Evolutionary conservation across 2,888 invertebrate species (phyloP).

Genomic region (Alentia gelatinosa): DNA sequence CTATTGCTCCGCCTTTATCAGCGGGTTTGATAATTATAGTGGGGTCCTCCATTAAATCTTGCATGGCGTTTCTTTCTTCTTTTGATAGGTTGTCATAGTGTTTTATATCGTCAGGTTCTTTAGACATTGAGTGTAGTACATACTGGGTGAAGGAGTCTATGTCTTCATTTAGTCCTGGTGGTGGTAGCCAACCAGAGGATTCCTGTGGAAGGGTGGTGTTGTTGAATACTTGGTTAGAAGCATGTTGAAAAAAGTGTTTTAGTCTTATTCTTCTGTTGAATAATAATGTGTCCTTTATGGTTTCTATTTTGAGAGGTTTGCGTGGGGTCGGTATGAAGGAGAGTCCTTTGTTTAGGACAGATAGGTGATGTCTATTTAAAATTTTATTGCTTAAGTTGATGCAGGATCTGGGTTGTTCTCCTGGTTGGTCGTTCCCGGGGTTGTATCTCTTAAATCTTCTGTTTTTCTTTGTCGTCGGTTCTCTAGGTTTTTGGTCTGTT

Average conservation of each 20-base stretch:
- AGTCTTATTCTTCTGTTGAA: background rate
- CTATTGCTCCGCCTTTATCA: background rate
- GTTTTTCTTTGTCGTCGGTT: no score
- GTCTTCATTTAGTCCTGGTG: background rate
- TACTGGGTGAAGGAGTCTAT: background rate
- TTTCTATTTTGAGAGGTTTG: no score
- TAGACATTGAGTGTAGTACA: background rate
- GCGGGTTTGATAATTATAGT: no score
- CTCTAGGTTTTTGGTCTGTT: no score
- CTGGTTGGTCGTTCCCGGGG: no score
- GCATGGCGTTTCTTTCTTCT: background rate
- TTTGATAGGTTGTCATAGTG: background rate
- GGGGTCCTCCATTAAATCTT: background rate
- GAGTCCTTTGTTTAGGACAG: no score
- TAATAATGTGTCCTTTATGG: no score
- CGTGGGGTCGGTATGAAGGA: no score
- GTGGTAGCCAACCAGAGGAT: background rate
- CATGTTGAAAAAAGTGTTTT: background rate
- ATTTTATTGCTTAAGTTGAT: no score
- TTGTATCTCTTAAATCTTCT: no score
- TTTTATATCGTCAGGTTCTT: background rate
- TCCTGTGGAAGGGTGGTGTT: background rate
- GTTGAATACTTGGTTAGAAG: background rate
- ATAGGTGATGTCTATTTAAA: no score
- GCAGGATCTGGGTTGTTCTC: no score